These are phyloP conservation scores for Premnoplex brunnescens DNA, from an alignment of 2,797 vertebrate species.

Conservation along the genomic window DNA sequence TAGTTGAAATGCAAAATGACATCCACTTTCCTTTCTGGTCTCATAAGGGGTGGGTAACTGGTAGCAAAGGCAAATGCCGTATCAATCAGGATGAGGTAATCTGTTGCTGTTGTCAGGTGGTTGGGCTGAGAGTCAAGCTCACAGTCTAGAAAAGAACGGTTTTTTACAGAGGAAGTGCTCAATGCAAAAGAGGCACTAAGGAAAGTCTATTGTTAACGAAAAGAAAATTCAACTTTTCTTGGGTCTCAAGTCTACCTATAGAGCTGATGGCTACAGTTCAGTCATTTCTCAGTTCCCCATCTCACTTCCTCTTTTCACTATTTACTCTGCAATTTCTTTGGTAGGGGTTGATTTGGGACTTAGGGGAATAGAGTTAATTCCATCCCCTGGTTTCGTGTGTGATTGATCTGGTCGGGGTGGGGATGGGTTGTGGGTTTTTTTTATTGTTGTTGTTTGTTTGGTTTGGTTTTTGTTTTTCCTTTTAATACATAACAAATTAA, in stretches of 20 bases:
- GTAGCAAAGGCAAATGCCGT: constrained; percentile 83
- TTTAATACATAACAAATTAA: not conserved
- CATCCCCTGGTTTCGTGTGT: not conserved
- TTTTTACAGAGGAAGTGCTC: not conserved
- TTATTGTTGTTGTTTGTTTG: too few species aligned
- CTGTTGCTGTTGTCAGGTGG: constrained; percentile 76
- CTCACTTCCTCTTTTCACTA: not conserved
- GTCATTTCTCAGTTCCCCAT: not conserved
- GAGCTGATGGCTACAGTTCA: not conserved
- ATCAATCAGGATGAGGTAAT: constrained; percentile 79
- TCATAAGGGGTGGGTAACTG: constrained; percentile 82
- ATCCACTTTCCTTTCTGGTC: constrained; percentile 78
- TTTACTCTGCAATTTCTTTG: not conserved
- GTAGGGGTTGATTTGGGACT: not conserved
- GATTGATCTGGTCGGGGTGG: not conserved
- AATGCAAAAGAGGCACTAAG: not conserved
- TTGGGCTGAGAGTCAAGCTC: constrained; percentile 85
- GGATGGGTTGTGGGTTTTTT: not conserved
- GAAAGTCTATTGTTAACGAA: not conserved
- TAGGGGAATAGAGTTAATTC: not conserved
- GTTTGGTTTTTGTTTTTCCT: not conserved
- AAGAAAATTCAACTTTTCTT: not conserved
- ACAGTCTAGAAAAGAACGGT: constrained; percentile 71
- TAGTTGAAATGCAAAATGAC: constrained; percentile 84
- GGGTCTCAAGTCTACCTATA: not conserved